Percentiles rank a stretch among this genome's conserved stretches.
These are phyloP conservation scores for Thripadectes ignobilis DNA, from an alignment of 2,797 vertebrate species.

Conservation along the genomic window DNA sequence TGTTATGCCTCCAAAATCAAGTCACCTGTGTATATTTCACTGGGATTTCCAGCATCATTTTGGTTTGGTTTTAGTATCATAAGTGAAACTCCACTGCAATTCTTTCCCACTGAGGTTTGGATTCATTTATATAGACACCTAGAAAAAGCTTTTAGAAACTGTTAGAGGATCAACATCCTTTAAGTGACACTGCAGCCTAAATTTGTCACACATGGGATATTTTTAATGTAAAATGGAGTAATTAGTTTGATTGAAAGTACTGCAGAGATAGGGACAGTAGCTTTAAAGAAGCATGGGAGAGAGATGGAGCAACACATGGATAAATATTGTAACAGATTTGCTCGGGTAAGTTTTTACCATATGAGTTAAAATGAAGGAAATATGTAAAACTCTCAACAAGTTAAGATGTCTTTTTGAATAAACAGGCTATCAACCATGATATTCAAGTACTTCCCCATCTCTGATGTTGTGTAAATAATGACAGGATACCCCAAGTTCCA, in stretches of 20 bases:
- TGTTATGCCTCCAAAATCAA: neutral
- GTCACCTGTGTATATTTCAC: neutral
- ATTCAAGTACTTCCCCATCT: neutral
- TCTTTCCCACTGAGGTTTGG: neutral
- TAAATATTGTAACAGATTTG: neutral
- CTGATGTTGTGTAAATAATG: neutral
- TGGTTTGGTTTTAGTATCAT: neutral
- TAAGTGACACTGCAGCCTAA: neutral
- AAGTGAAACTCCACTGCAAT: neutral
- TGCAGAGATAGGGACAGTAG: neutral
- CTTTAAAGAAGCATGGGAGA: neutral
- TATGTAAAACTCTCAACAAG: neutral
- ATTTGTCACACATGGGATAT: neutral
- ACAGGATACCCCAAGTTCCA: neutral
- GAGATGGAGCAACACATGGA: rapidly evolving
- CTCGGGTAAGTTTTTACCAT: neutral
- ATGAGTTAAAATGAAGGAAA: neutral
- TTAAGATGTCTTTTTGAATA: neutral
- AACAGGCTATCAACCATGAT: neutral
- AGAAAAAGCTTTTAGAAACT: neutral
- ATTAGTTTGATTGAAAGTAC: neutral
- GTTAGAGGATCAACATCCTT: neutral
- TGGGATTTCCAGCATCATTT: neutral
- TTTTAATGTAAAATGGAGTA: neutral
- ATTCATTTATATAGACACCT: neutral